Evolutionary conservation across 2,113 vertebrate species (phyloP).

Genomic region (Fulmarus glacialis): DNA sequence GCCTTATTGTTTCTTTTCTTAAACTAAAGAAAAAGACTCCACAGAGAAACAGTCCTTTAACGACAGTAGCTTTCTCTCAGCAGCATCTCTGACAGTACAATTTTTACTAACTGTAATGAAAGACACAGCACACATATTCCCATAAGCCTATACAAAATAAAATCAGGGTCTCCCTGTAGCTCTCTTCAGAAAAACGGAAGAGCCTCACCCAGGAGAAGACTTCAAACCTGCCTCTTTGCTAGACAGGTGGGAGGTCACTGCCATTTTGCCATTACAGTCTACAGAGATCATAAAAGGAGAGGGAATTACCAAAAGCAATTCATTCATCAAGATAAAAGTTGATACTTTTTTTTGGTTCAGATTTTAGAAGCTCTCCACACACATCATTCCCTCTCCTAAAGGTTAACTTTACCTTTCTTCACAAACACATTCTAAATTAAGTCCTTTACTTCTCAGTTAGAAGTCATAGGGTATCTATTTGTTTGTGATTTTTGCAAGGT

Average conservation of each 20-base stretch:
- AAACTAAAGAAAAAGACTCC: not conserved
- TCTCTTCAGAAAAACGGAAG: not conserved
- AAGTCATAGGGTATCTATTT: not conserved
- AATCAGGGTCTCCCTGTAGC: not conserved
- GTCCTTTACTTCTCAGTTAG: not conserved
- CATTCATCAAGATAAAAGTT: not conserved
- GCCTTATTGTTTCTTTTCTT: not conserved
- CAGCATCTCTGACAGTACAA: not conserved
- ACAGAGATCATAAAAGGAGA: not conserved
- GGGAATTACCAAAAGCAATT: not conserved
- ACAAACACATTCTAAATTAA: not conserved
- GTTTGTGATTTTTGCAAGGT: not conserved
- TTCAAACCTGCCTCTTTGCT: not conserved
- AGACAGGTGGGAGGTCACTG: not conserved
- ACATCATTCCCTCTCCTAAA: not conserved
- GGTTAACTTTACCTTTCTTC: not conserved
- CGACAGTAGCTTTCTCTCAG: not conserved
- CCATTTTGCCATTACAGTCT: not conserved
- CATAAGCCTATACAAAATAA: not conserved
- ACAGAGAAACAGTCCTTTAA: not conserved
- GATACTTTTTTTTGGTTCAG: not conserved
- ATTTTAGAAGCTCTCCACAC: not conserved
- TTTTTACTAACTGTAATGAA: not conserved
- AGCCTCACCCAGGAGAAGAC: not conserved
- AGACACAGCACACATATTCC: not conserved